Evolutionary conservation across 2,113 vertebrate genomes (phyloP).

Genomic region (Muntiacus reevesi): DNA sequence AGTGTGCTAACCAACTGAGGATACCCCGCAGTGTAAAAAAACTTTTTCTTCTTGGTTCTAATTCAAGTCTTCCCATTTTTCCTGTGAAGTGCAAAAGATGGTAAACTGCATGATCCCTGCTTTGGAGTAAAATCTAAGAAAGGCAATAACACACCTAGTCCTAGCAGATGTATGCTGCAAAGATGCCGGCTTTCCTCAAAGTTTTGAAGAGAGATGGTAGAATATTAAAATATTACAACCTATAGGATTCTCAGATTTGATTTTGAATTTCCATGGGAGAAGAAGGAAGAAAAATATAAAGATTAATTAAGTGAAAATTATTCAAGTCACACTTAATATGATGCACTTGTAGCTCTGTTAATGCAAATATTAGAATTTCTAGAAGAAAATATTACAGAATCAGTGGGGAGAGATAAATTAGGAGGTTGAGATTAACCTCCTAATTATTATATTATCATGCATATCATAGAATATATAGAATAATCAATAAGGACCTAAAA

Average conservation of each 20-base stretch:
- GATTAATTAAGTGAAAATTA: neutral
- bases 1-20: neutral
- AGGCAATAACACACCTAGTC: neutral
- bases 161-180: neutral
- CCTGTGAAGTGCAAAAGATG: neutral
- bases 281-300: neutral
- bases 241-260: neutral
- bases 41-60: neutral
- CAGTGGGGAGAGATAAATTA: neutral
- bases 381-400: neutral
- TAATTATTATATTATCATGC: neutral
- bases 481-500: neutral
- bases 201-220: neutral
- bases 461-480: neutral
- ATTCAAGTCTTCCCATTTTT: neutral
- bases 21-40: neutral
- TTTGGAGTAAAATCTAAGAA: neutral
- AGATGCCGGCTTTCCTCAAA: neutral
- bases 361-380: neutral
- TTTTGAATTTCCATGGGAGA: neutral
- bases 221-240: neutral
- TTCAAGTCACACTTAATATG: neutral
- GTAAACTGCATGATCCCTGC: neutral
- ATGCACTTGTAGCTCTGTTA: neutral
- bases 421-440: neutral